These are phyloP conservation scores for Aricia agestis DNA, from an alignment of 1,140 invertebrate species.

Conservation along the genomic window DNA sequence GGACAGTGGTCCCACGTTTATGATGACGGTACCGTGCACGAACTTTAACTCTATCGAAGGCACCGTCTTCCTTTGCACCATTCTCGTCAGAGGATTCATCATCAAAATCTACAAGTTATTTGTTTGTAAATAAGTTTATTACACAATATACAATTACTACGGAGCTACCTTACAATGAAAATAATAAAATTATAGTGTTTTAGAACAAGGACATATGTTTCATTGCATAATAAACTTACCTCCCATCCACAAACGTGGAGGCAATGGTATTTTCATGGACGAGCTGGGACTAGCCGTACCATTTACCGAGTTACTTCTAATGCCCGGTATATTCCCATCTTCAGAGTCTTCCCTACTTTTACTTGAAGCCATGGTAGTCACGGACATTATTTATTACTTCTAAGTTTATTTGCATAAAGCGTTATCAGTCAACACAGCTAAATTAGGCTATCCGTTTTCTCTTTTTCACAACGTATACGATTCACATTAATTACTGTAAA, in stretches of 20 bases:
- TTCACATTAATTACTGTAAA: conserved; percentile 30
- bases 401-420: conserved; percentile 35
- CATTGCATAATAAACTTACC: conserved; percentile 49
- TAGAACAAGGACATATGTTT: conserved; percentile 31
- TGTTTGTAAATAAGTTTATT: neutral
- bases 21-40: conserved; percentile 58
- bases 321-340: conserved; percentile 30
- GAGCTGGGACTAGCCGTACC: conserved; percentile 50
- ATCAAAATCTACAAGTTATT: conserved; percentile 49
- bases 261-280: conserved; percentile 66
- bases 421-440: conserved; percentile 21
- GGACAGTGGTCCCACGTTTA: conserved; percentile 57
- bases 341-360: conserved; percentile 34
- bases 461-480: neutral
- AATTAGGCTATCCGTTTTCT: conserved; percentile 39
- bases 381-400: conserved; percentile 36
- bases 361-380: conserved; percentile 48
- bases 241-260: conserved; percentile 67
- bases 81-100: conserved; percentile 64
- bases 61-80: conserved; percentile 46
- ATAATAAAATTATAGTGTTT: neutral
- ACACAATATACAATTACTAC: neutral
- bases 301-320: conserved; percentile 64
- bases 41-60: conserved; percentile 51
- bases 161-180: neutral